These are phyloP conservation scores for Pterostichus madidus DNA, from an alignment of 2,888 invertebrate genomes.

Conservation along the genomic window DNA sequence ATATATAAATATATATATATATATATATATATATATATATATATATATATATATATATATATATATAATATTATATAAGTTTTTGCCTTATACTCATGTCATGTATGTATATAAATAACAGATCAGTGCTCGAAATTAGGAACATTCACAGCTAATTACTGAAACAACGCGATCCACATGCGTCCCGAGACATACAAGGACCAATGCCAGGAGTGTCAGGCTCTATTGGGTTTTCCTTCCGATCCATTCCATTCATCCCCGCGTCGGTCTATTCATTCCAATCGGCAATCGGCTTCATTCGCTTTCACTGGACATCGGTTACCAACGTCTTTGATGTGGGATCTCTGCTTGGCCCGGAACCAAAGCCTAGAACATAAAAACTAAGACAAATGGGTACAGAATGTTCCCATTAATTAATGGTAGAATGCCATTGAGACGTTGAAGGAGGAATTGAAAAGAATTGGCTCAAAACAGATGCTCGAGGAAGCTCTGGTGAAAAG, in stretches of 20 bases:
- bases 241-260: slow-evolving; percentile 61
- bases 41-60: neutral
- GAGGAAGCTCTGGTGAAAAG: slow-evolving; percentile 6
- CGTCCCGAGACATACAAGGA: slow-evolving; percentile 3
- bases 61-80: slow-evolving; percentile 30
- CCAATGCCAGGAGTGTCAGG: slow-evolving; percentile 22
- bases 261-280: slow-evolving; percentile 32
- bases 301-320: neutral
- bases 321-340: neutral
- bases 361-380: neutral
- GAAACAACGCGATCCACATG: neutral
- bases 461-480: slow-evolving; percentile 1
- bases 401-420: slow-evolving; percentile 11
- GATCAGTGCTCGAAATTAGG: slow-evolving; percentile 67
- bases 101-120: slow-evolving; percentile 57
- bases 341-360: slow-evolving; percentile 5
- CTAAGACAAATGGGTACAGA: slow-evolving; percentile 18
- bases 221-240: slow-evolving; percentile 51
- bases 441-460: neutral
- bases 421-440: slow-evolving; percentile 25
- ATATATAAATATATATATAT: slow-evolving; percentile 1
- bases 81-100: slow-evolving; percentile 43
- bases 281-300: slow-evolving; percentile 25
- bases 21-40: slow-evolving; percentile 5
- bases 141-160: slow-evolving; percentile 55